Conservation (phyloP, 2,113 vertebrate species). For the Cavia aperea region DNA sequence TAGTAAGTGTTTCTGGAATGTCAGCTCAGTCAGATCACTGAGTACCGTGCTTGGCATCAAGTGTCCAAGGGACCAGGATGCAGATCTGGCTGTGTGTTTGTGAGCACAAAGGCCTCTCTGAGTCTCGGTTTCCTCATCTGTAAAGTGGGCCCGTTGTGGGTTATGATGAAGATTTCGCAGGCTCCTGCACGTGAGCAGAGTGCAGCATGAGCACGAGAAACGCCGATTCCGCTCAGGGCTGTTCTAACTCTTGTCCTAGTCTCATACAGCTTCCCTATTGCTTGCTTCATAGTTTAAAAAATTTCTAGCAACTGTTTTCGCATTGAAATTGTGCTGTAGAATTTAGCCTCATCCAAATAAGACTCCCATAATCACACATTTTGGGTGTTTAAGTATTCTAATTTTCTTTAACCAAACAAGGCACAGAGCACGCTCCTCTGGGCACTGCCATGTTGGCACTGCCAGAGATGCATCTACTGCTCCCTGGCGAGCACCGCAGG, state of each 20-base stretch:
- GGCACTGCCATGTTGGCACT: accelerated
- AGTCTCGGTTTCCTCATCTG: neutral
- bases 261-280: neutral
- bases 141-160: neutral
- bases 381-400: neutral
- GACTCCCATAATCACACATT: neutral
- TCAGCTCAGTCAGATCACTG: too few relatives aligned
- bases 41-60: neutral
- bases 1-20: neutral
- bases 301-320: neutral
- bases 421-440: neutral
- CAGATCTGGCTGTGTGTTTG: neutral
- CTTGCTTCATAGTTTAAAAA: neutral
- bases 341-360: neutral
- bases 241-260: neutral
- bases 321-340: neutral
- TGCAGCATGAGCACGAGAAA: accelerated
- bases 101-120: neutral
- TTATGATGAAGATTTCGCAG: accelerated
- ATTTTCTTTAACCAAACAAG: neutral
- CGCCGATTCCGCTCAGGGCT: neutral
- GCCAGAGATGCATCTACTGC: accelerated
- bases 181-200: neutral
- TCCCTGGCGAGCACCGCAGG: too few relatives aligned
- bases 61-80: neutral